Conservation (phyloP, 2,888 invertebrate genomes). For the Hirudinaria manillensis region DNA sequence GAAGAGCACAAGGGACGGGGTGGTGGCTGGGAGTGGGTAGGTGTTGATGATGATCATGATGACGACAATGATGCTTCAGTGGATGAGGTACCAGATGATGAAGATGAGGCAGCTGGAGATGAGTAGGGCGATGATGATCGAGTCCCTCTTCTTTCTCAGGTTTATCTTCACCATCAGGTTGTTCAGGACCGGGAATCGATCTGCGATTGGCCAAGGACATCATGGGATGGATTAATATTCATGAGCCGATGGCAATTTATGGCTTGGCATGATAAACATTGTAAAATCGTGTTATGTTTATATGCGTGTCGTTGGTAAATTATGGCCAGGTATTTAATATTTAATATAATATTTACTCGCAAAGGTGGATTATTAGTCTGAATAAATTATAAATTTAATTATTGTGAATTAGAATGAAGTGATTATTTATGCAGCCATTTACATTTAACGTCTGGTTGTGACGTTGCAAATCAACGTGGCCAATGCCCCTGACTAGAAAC, state of each 20-base stretch:
- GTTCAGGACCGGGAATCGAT: conserved; percentile 66
- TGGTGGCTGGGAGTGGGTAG: too few species aligned
- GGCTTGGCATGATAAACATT: neutral
- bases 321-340: too few species aligned
- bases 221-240: neutral
- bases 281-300: neutral
- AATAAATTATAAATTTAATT: too few species aligned
- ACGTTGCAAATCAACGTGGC: too few species aligned
- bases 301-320: neutral
- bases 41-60: too few species aligned
- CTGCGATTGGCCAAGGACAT: conserved; percentile 44
- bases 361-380: too few species aligned
- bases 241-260: neutral
- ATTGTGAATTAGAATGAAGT: too few species aligned
- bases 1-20: too few species aligned
- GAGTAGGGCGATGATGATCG: conserved; percentile 80
- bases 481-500: too few species aligned
- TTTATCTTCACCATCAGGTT: conserved; percentile 84
- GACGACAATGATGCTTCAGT: neutral
- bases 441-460: too few species aligned
- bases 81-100: conserved; percentile 55
- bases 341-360: too few species aligned
- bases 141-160: conserved; percentile 84
- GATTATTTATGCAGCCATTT: too few species aligned
- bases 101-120: conserved; percentile 82